phyloP scores from a whole-genome alignment of 1,140 invertebrate species.

The Polypedilum pembai region DNA sequence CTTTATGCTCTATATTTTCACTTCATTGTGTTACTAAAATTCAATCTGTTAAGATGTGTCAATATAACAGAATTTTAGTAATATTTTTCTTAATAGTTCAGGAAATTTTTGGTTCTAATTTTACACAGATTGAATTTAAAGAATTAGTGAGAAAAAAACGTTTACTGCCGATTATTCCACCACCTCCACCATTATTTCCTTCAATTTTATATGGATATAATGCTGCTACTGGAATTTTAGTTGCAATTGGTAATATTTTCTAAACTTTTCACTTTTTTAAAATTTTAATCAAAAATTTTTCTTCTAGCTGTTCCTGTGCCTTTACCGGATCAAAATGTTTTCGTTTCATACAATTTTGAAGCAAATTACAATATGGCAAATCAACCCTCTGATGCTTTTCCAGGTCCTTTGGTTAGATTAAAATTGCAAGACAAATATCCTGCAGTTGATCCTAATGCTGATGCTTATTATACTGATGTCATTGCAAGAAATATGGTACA shows the following conservation, averaged over 20 bases:
- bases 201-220: background rate
- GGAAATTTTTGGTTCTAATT: background rate
- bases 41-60: background rate
- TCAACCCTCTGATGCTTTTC: conserved; percentile 36
- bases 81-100: background rate
- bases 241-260: background rate
- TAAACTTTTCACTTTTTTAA: background rate
- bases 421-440: background rate
- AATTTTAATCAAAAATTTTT: background rate
- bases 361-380: conserved; percentile 54
- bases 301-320: conserved; percentile 61
- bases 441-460: background rate
- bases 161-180: background rate
- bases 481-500: conserved; percentile 2
- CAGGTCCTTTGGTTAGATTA: conserved; percentile 29
- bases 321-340: conserved; percentile 60
- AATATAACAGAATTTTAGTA: background rate
- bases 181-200: background rate
- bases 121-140: background rate
- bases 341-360: conserved; percentile 68
- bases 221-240: conserved; percentile 23
- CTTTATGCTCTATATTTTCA: background rate
- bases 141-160: background rate
- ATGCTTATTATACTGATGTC: background rate
- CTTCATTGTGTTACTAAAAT: background rate